Conservation (phyloP, 2,113 vertebrate genomes). For the Oceanodroma tethys region DNA sequence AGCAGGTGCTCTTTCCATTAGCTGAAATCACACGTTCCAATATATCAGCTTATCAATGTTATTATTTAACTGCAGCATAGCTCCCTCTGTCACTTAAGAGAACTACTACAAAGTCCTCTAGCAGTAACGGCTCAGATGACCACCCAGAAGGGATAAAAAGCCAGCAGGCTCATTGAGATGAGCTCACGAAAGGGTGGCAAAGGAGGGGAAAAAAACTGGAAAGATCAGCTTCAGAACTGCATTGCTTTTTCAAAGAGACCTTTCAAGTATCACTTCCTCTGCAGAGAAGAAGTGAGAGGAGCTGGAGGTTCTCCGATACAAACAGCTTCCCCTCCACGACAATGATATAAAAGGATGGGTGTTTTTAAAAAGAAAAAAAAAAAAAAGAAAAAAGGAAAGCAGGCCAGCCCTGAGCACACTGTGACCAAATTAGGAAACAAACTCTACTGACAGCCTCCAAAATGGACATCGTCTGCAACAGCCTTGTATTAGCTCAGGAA, state of each 20-base stretch:
- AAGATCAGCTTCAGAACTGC: background rate
- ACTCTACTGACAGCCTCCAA: conserved; percentile 40
- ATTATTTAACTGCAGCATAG: background rate
- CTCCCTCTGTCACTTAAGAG: background rate
- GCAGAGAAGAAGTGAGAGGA: conserved; percentile 64
- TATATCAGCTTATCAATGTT: background rate
- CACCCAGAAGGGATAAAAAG: background rate
- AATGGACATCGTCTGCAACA: conserved; percentile 10
- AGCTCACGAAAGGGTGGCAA: background rate
- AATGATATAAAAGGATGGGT: conserved; percentile 37
- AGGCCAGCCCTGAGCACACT: conserved; percentile 50
- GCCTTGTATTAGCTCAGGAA: conserved; percentile 41
- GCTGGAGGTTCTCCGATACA: conserved; percentile 38
- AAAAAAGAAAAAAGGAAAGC: conserved; percentile 49
- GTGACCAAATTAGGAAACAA: conserved; percentile 82
- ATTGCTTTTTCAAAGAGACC: background rate
- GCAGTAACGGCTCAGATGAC: background rate
- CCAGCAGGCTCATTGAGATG: background rate
- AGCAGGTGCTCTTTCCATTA: background rate
- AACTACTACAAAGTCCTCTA: background rate
- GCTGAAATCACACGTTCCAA: background rate
- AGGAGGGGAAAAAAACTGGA: background rate
- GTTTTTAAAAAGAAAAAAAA: background rate
- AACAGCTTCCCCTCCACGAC: conserved; percentile 64
- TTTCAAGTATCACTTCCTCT: conserved; percentile 66